Evolutionary conservation across 2,113 vertebrate genomes (phyloP).

Genomic region (Charadrius vociferus): DNA sequence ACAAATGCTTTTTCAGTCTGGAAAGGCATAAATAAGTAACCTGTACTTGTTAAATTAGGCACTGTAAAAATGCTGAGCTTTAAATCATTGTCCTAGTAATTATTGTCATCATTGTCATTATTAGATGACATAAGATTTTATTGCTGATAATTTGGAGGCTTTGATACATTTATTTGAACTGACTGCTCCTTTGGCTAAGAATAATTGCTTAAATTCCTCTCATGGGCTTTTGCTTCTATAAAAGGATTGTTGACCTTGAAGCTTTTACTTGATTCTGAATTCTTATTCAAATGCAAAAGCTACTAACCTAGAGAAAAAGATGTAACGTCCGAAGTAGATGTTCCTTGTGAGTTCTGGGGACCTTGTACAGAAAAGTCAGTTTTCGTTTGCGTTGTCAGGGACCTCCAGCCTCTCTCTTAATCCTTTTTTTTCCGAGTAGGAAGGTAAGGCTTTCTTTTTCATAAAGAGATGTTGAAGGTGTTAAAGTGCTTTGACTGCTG

Average conservation of each 20-base stretch:
- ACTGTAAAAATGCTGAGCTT: background rate
- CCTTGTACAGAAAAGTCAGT: background rate
- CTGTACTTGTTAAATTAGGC: slow-evolving; percentile 16
- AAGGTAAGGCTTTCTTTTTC: background rate
- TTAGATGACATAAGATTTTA: slow-evolving; percentile 62
- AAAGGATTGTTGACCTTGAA: slow-evolving; percentile 57
- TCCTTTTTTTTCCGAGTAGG: too few species aligned
- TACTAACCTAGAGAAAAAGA: background rate
- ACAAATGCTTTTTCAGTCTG: background rate
- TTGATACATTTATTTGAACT: slow-evolving; percentile 55
- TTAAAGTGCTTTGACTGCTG: background rate
- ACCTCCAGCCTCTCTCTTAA: background rate
- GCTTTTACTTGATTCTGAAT: slow-evolving; percentile 40
- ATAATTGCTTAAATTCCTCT: slow-evolving; percentile 60
- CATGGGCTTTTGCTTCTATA: slow-evolving; percentile 35
- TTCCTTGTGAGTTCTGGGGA: background rate
- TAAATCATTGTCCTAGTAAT: slow-evolving; percentile 25
- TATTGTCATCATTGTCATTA: background rate
- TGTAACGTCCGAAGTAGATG: background rate
- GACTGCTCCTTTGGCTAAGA: slow-evolving; percentile 36
- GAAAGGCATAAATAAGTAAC: slow-evolving; percentile 17
- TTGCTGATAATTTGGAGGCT: slow-evolving; percentile 55
- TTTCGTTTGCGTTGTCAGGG: background rate
- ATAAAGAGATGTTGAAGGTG: background rate
- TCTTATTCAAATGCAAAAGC: slow-evolving; percentile 41